These are phyloP conservation scores for Pheosia gnoma DNA, from an alignment of 2,888 invertebrate species.

Conservation along the genomic window DNA sequence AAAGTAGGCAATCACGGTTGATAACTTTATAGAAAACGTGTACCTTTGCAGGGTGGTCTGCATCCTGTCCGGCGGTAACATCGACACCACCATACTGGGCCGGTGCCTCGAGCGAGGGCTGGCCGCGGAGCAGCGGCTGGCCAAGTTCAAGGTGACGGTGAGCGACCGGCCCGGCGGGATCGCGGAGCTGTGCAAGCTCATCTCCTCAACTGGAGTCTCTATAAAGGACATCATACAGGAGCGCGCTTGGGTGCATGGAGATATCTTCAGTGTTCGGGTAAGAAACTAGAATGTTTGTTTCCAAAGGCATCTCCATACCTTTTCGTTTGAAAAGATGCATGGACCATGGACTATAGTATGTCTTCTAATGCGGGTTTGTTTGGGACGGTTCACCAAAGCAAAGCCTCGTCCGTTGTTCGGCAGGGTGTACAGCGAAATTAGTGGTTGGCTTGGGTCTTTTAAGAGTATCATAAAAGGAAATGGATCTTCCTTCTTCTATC, in stretches of 20 bases:
- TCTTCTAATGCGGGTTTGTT: too few species aligned
- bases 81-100: conserved; percentile 95
- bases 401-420: too few species aligned
- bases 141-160: conserved; percentile 85
- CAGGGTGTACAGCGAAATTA: too few species aligned
- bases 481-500: too few species aligned
- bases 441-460: too few species aligned
- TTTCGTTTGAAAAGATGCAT: too few species aligned
- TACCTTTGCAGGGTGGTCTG: conserved; percentile 88
- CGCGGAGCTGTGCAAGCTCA: conserved; percentile 90
- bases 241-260: conserved; percentile 95
- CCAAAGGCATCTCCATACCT: too few species aligned
- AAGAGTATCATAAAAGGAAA: too few species aligned
- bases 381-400: too few species aligned
- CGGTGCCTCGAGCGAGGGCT: conserved; percentile 94
- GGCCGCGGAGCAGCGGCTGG: conserved; percentile 92
- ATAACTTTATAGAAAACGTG: neutral
- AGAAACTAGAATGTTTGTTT: conserved; percentile 14
- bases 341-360: too few species aligned
- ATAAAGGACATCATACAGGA: conserved; percentile 99
- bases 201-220: conserved; percentile 91
- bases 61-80: conserved; percentile 94
- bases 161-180: conserved; percentile 95
- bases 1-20: too few species aligned
- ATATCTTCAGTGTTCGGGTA: conserved; percentile 88